phyloP scores from a whole-genome alignment of 2,113 vertebrate genomes.

The Sebastes fasciatus region DNA sequence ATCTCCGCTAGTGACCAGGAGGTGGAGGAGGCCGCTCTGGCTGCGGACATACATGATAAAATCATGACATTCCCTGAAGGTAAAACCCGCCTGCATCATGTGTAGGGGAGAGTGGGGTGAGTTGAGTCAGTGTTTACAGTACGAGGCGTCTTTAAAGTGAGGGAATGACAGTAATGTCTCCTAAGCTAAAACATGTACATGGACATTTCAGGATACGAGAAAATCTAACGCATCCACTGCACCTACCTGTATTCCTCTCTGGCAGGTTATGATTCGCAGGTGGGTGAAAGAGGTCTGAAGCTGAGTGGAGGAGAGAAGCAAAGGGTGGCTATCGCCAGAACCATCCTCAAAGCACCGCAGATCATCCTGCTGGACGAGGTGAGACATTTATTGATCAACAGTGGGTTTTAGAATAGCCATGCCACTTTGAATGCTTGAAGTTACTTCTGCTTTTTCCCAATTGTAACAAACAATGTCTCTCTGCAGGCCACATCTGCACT shows the following conservation, averaged over 20 bases:
- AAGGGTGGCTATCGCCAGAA: slow-evolving; percentile 94
- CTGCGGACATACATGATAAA: slow-evolving; percentile 93
- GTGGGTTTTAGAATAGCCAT: too few relatives aligned
- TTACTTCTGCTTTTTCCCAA: neutral
- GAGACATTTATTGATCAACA: slow-evolving; percentile 12
- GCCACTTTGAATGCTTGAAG: neutral
- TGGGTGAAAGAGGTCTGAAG: slow-evolving; percentile 96
- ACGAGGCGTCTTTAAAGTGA: too few relatives aligned
- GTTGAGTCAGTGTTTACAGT: too few relatives aligned
- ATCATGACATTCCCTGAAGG: slow-evolving; percentile 92
- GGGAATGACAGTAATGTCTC: too few relatives aligned
- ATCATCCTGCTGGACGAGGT: slow-evolving; percentile 97
- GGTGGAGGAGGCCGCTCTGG: slow-evolving; percentile 91
- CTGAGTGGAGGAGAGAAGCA: slow-evolving; percentile 98
- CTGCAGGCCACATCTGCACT: slow-evolving; percentile 93
- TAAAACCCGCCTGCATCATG: slow-evolving; percentile 49
- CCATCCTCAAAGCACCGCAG: slow-evolving; percentile 93
- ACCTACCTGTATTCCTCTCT: rapidly evolving
- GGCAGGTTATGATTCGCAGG: slow-evolving; percentile 93
- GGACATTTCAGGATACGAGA: too few relatives aligned
- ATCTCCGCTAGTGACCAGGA: slow-evolving; percentile 88
- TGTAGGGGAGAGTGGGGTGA: neutral
- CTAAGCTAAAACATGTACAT: too few relatives aligned
- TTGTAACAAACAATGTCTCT: slow-evolving; percentile 28
- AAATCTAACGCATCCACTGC: neutral